A percentile compares a stretch with the other conserved stretches of the same genome.
These are phyloP conservation scores for Tylochromis polylepis DNA, from an alignment of 2,113 vertebrate species.

Conservation along the genomic window DNA sequence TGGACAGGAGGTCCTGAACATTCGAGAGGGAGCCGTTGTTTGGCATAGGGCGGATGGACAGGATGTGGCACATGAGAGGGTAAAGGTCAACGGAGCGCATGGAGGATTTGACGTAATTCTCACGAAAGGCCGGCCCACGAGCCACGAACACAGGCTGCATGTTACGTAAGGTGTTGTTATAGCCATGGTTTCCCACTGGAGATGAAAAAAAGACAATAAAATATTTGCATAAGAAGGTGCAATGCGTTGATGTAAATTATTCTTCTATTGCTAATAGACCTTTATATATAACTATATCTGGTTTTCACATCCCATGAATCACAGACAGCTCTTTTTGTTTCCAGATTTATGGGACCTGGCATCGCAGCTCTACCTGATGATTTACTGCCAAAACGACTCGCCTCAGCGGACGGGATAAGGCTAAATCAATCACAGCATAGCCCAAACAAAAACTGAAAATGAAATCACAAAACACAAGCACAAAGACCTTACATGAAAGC, in stretches of 20 bases:
- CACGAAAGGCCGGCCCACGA: slow-evolving; percentile 84
- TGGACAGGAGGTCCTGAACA: slow-evolving; percentile 77
- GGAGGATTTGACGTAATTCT: slow-evolving; percentile 73
- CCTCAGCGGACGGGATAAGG: not conserved
- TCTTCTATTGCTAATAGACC: not conserved
- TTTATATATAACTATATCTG: not conserved
- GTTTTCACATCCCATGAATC: not conserved
- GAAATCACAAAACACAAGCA: not conserved
- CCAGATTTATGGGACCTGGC: slow-evolving; percentile 1
- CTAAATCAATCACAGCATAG: slow-evolving; percentile 3
- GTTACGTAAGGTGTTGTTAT: slow-evolving; percentile 82
- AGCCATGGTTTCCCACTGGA: slow-evolving; percentile 90
- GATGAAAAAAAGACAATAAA: not conserved
- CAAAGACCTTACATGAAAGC: not conserved
- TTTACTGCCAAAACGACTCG: not conserved
- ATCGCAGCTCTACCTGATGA: not conserved
- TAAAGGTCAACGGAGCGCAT: slow-evolving; percentile 87
- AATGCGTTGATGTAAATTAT: not conserved
- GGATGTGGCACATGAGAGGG: slow-evolving; percentile 85
- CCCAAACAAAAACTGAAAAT: not conserved
- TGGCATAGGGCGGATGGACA: slow-evolving; percentile 74
- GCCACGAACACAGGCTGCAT: slow-evolving; percentile 91
- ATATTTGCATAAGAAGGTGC: not conserved
- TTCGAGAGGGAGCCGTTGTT: slow-evolving; percentile 83
- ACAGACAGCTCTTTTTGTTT: not conserved